Base-by-base conservation (phyloP, 2,113 vertebrate genomes). In the Phasianus colchicus region DNA sequence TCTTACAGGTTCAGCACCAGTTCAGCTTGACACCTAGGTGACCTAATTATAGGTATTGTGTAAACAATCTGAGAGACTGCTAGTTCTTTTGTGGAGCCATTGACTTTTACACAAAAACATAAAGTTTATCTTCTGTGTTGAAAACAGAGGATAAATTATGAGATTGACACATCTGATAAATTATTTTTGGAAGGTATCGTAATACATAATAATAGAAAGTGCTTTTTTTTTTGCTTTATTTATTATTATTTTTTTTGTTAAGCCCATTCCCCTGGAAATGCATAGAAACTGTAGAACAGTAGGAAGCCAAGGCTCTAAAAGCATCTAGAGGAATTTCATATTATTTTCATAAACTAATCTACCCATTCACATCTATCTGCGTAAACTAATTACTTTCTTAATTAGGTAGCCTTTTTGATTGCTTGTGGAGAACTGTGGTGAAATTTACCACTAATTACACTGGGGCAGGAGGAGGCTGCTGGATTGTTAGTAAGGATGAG, bases 321-420 rank as follows among this genome's bases (percentile, higher is more conserved):
- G 76, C 79, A 94, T 95, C 72, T 77, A 92, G 79, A 96, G 76
- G 57, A 89, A 90, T 90, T 90, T 89, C 6, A 83, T 92, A 78
- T 96, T 95, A 95, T 95, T 96, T 97, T 96, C 52, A 90, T 95
- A 92, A 95, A 90, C 88, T 89, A 71, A 95, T 93, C 87, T 95
- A 91, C 83, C 88, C 88, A 83, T 85, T 94, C 85, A 78, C 27
- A 92, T 95, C 87, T 93, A 75, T 96, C 93, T 95, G 43, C 86
- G 89, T 95, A 97, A 97, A 94, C 93, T 92, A 97, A 95, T 97
- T 97, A 96, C 88, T 94, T 95, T 95, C 91, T 95, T 82, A 96
- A 97, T 96, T 96, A 97, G 86, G 81, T 89, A 93, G 89, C 76
- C 76, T 92, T 95, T 96, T 94, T 95, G 94, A 95, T 95, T 95